Evolutionary conservation across 2,888 invertebrate species (phyloP), one percentile per base, ranked within the genome.

Genomic region (Orthosia gothica): DNA sequence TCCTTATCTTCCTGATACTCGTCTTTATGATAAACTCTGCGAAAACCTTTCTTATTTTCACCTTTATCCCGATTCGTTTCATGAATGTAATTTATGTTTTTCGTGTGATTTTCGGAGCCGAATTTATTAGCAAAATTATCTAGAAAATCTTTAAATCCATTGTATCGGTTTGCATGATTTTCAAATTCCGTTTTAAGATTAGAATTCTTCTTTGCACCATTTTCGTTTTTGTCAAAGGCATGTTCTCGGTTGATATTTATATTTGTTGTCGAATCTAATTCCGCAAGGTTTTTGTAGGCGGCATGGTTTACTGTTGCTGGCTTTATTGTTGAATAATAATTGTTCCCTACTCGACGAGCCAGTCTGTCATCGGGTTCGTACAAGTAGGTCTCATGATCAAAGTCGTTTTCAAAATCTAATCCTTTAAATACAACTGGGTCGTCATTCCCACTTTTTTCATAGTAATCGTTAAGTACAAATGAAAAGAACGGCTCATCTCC

Each of bases 1-100:
- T 96, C 94, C 54, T 95, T 94, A 70, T 95, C 94, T 86, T 95
- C 95, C 77, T 93, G 91, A 88, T 94, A 96, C 83, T 96, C 95
- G 73, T 96, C 95, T 80, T 95, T 96, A 79, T 94, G 94, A 81
- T 95, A 95, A 32, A 95, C 93, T 86, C 92, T 92, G 74, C 91
- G 92, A 79, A 94, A 95, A 23, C 95, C 95, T 87, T 94, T 95
- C 65, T 88, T 92, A 45, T 93, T 94, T 78, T 95, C 92, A 50
- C 94, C 93, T 78, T 93, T 94, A 77, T 95, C 93, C 77, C 92
- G 87, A 68, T 93, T 91, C 64, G 78, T 89, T 70, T 91, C 91
- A 0, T 92, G 63, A 18, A 88, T 64, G 50, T 89, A 94, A 45
- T 92, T 92, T 0, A 91, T 83, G 69, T 93, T 87, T 82, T 90